Evolutionary conservation across 2,797 vertebrate genomes (phyloP), one percentile per base, ranked within the genome.

Genomic region (Anas bernieri): DNA sequence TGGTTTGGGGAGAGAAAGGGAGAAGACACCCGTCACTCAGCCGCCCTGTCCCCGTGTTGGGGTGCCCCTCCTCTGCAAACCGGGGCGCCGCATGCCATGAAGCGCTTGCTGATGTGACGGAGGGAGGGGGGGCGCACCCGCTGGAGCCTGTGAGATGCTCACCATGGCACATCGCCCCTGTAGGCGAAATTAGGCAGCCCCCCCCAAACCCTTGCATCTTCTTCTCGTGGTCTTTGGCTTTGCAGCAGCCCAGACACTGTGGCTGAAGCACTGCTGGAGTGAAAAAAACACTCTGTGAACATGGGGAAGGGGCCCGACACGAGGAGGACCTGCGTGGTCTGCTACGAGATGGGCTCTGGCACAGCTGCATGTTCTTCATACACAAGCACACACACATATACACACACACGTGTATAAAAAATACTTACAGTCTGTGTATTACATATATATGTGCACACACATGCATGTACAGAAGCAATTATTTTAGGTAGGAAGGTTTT

Each of bases 1-100:
- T 99, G 97, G 91, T 70, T 70, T 86, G 25, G 69, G 75, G 75
- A 86, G 45, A 86, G 62, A 92, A 81, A 77, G 43, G 72, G 64
- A 93, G 28, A 83, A 63, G 66, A 93, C 26, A 84, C 48, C 62
- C 26, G 10, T 97, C 70, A 94, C 56, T 76, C 45, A 52, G 41
- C 45, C 58, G 48, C 55, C 17, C 3, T 3, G 58, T 5, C 21
- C 56, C 17, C 0, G 0, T 41, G 63, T 39, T 0, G 0, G 35
- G 25, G 7, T 33, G n/a, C 25, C 46, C 50, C 26, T 52, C 50
- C 50, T 52, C 33, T 25, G 74, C 59, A 43, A 77, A 73, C 43
- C 0, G 5, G 37, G 59, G 75, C 31, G 3, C 52, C 48, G 64
- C 92, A 92, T 90, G 94, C 56, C 0, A 77, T 58, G 92, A 93